Conservation (phyloP, 1,140 invertebrate species). For the Matsumurasca onukii region DNA sequence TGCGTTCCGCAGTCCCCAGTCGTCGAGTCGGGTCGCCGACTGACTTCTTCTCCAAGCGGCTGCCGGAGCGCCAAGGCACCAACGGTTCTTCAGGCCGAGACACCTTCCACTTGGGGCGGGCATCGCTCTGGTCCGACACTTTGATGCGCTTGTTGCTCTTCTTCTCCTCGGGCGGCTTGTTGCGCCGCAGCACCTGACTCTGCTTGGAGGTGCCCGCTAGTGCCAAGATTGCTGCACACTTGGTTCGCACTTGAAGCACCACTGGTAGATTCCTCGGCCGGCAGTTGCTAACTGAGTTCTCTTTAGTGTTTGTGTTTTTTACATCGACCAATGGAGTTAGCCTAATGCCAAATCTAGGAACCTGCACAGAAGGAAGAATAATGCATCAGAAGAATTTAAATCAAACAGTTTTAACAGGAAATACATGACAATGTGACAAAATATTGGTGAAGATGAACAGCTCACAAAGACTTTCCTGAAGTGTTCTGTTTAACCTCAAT, state of each 20-base stretch:
- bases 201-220: constrained; percentile 12
- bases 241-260: constrained; percentile 28
- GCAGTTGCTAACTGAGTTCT: not conserved
- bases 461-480: no score
- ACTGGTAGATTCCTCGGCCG: constrained; percentile 13
- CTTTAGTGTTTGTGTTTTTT: not conserved
- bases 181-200: not conserved
- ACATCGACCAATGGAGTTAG: constrained; percentile 23
- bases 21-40: constrained; percentile 17
- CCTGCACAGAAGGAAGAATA: not conserved
- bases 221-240: constrained; percentile 27
- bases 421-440: no score
- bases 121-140: constrained; percentile 28
- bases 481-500: no score
- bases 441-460: no score
- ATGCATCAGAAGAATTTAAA: not conserved
- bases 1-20: constrained; percentile 27
- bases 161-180: constrained; percentile 9
- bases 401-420: no score
- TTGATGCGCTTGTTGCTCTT: constrained; percentile 7
- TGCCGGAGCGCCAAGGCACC: constrained; percentile 10
- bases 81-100: constrained; percentile 9
- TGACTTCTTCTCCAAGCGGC: constrained; percentile 34
- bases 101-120: constrained; percentile 27
- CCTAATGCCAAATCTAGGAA: constrained; percentile 7